Base-by-base conservation (phyloP, 2,113 vertebrate species). In the Falcunculus frontatus region DNA sequence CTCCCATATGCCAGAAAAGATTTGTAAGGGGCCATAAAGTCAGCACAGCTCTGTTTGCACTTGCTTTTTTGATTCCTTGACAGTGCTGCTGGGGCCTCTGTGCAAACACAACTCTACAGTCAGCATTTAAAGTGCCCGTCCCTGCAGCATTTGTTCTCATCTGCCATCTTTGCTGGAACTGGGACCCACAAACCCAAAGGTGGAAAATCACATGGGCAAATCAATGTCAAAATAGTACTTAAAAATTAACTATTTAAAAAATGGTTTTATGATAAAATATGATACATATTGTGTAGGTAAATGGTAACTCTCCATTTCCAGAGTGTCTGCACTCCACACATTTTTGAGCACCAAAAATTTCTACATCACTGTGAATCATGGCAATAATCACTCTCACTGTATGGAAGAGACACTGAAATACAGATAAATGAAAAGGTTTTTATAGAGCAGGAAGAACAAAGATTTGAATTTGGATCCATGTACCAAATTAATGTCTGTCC, bases 1-100 rank as follows among this genome's bases (percentile, higher is more conserved):
- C 46, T 88, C 85, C 62, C 83, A 69, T 80, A 87, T 62, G 63
- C 79, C 85, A 90, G 72, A 35, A 65, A 80, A 86, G 82, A 93
- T 92, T 94, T 96, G 78, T 83, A 90, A 86, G 63, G 75, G 92
- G 72, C 63, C 72, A 55, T 88, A 80, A 93, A 90, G 83, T 86
- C 92, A 90, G 53, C 42, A 55, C 83, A 83, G 46, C 67, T 87
- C 84, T 93, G 93, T 87, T 91, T 93, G 76, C 89, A 80, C 84
- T 95, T 93, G 87, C 18, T 74, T 88, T 88, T 95, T 89, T 89
- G 29, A 42, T 95, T 92, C 73, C 60, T 92, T 91, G 68, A 74
- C 46, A 50, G 73, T 65, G 47, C 37, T 89, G 76, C 60, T 65
- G 86, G 72, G 89, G 86, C 70, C 93, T 96, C 79, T 94, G 64